Evolutionary conservation across 2,113 vertebrate species (phyloP), one percentile per base, ranked within the genome.

Genomic region (Corythornis madagascariensis): DNA sequence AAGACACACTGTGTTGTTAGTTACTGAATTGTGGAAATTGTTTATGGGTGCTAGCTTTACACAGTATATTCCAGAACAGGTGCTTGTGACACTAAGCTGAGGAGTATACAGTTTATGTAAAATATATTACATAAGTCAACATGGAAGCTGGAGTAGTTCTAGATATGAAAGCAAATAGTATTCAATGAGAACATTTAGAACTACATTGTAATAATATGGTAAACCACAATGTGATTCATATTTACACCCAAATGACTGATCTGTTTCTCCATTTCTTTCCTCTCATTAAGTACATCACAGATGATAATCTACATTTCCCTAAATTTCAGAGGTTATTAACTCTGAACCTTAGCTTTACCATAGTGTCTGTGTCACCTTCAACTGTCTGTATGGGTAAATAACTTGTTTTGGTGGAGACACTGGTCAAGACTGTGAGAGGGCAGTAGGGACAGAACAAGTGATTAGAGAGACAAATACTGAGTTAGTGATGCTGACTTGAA

Each of bases 221-320:
- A 91, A 85, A 81, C 83, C 90, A 77, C 72, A 45, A 86, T 76
- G 19, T 67, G 11, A 83, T 77, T 88, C 28, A 28, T 66, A 86
- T 89, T 94, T 89, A 74, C 42, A 53, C 47, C 70, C 33, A 86
- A 83, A 67, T 85, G 47, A 74, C 79, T 83, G 66, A 66, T 85
- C 45, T 73, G 29, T 93, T 94, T 89, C 45, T 92, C 50, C 4
- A 7, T 82, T 95, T 92, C 26, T 73, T 81, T 71, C 26, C 43
- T 84, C 50, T 90, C 42, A 28, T 87, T 82, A 70, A 70, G 29
- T 38, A 57, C 0, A 3, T 21, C n/a, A 12, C 25, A 38, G 18
- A 57, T 82, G 50, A 57, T 85, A 69, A 79, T 73, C n/a, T 10
- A 6, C 15, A 40, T 91, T 91, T 89, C 63, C 74, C 31, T 77